Base-by-base conservation (phyloP, 2,113 vertebrate genomes). In the Pangasianodon hypophthalmus region DNA sequence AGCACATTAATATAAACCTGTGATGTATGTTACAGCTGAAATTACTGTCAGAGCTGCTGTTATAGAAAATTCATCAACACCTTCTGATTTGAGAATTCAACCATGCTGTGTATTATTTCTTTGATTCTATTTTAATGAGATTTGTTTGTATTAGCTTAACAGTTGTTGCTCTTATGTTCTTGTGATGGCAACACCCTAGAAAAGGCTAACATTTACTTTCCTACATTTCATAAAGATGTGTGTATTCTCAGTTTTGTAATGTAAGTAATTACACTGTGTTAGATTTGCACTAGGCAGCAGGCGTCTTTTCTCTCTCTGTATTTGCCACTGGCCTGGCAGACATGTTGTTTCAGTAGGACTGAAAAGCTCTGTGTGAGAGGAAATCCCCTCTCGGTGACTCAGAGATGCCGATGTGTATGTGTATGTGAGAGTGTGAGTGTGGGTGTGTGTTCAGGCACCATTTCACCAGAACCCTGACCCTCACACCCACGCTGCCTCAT, bases 341-440 rank as follows among this genome's bases (percentile, higher is more conserved):
- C 89, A 16, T 92, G 90, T 89, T 87, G 85, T 85, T 92, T 91
- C 84, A 91, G 62, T 85, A 46, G 62, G 87, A 62, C 87, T 91
- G 86, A 90, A 92, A 88, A 88, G 87, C 87, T 82, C 87, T 86
- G 85, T 83, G 85, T 86, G 89, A 90, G 81, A 90, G 92, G 90
- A 92, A 92, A 92, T 92, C 92, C 92, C 92, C 92, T 73, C 83
- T 90, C 62, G 24, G 32, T 92, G 90, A 92, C 86, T 91, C 90
- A 92, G 80, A 88, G 50, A 73, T 92, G 88, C 88, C 87, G 11
- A 67, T 81, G 83, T 79, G 83, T 88, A 52, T 84, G 64, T 83
- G 52, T 60, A 62, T 81, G 79, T 82, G 79, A 56, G 80, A 56
- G 80, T 54, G 48, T 82, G 80, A 56, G 50, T 82, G 77, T 80